Base-by-base conservation (phyloP, 2,113 vertebrate species). In the Leptobrachium ailaonicum region DNA sequence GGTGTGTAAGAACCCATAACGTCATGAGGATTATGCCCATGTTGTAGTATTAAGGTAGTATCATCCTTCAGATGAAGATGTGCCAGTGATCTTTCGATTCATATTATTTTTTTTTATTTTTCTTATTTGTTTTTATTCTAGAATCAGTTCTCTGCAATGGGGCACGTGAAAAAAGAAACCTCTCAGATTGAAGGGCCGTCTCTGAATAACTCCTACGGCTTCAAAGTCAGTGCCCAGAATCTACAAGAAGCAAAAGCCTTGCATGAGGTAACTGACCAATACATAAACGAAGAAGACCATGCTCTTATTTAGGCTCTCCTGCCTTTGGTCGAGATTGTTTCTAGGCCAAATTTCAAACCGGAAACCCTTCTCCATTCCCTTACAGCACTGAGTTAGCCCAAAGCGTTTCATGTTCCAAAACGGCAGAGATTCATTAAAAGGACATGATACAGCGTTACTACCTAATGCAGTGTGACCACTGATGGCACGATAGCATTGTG, bases 191-290 rank as follows among this genome's bases (percentile, higher is more conserved):
- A 99, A 89, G 98, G 97, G 66, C 95, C 96, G 6, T 95, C 96
- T 79, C 94, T 99, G 83, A 94, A 94, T 85, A 98, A 98, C 87
- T 95, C 97, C 0, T 99, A 98, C 0, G 98, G 98, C 84, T 99
- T 99, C 89, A 98, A 95, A 95, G 92, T 98, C 88, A 98, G 96
- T 87, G 89, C 97, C 90, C 96, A 98, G 87, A 98, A 99, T 82
- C 90, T 99, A 68, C 94, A 96, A 87, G 96, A 99, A 56, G 98
- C 98, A 83, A 99, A 98, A 90, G 94, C 96, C 77, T 93, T 99
- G 85, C 98, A 99, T 74, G 97, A 98, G 97, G 98, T 99, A 90
- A 89, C 1, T 63, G 14, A 14, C 67, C 41, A 10, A 64, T 4
- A 64, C 13, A 60, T 60, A 4, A 64, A 2, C 40, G 5, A 32